These are phyloP conservation scores for Myiopsitta monachus DNA, from an alignment of 2,113 vertebrate genomes.

Conservation along the genomic window DNA sequence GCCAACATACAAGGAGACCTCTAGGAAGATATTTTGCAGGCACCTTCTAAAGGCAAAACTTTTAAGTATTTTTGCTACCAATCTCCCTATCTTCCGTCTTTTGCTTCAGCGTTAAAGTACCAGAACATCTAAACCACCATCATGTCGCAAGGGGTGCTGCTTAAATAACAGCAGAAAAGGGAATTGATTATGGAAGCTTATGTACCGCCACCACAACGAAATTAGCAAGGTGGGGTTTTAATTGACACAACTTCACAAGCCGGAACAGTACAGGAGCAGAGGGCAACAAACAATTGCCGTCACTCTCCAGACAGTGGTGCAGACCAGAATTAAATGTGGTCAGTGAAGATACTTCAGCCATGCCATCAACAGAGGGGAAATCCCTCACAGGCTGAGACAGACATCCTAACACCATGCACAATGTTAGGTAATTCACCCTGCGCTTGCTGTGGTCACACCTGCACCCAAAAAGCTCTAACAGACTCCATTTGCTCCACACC, in stretches of 20 bases:
- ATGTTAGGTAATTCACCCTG: background rate
- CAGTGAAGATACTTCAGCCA: background rate
- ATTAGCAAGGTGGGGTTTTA: background rate
- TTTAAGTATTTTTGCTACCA: background rate
- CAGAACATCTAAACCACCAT: background rate
- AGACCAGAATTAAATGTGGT: background rate
- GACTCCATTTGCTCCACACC: background rate
- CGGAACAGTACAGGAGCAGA: background rate
- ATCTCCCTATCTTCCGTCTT: background rate
- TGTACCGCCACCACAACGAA: too few species aligned
- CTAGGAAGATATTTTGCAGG: background rate
- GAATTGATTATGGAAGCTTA: background rate
- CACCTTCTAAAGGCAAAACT: background rate
- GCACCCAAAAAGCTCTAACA: background rate
- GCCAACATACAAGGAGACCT: background rate
- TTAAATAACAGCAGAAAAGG: background rate
- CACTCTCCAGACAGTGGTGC: too few species aligned
- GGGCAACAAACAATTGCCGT: background rate
- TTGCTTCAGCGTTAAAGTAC: background rate
- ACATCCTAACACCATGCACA: background rate
- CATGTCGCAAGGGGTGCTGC: rapidly evolving
- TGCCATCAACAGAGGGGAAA: rapidly evolving
- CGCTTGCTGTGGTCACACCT: background rate
- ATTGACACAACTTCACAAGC: background rate
- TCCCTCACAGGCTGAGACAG: background rate